Evolutionary conservation across 2,797 vertebrate species (phyloP), one percentile per base, ranked within the genome.

Genomic region (Sphenodon punctatus): DNA sequence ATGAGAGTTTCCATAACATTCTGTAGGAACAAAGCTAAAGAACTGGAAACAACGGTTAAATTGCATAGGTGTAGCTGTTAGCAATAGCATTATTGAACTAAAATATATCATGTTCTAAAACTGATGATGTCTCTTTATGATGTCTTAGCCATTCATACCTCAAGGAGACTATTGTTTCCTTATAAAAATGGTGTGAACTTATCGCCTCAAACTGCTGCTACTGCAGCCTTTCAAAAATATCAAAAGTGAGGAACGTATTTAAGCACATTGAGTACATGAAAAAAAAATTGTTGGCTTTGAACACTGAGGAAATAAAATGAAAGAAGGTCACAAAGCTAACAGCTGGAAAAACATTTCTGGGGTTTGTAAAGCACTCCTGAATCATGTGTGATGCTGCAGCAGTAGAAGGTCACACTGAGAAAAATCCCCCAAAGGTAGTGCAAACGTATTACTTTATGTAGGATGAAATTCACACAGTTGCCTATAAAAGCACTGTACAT

Each of bases 271-370:
- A 60, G 46, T 87, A 34, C 15, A 72, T 19, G 53, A 72, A 38
- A 64, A 85, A 61, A 84, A 83, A n/a, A n/a, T 55, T 16, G 7
- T 14, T 1, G 0, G 27, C 25, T 58, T 55, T 77, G 39, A 80
- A 55, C 67, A 67, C 34, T 80, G 16, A 51, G 65, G 67, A 84
- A 80, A 32, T 14, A 22, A 10, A 63, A 66, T 64, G 27, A 74
- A 73, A 72, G 46, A 64, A 85, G 58, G 55, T 58, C 19, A 49
- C 41, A 73, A 84, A 77, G 8, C 32, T 36, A 78, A 34, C 32
- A 76, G 39, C 30, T 66, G 69, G 65, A 82, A 85, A 75, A 85
- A 53, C 12, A 61, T 59, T 80, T 67, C 32, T 67, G 39, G 45
- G 7, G 7, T 16, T 64, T 48, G 55, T 34, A 59, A 65, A 75